Conservation (phyloP, 2,113 vertebrate species). For the Hydrolagus affinis region DNA sequence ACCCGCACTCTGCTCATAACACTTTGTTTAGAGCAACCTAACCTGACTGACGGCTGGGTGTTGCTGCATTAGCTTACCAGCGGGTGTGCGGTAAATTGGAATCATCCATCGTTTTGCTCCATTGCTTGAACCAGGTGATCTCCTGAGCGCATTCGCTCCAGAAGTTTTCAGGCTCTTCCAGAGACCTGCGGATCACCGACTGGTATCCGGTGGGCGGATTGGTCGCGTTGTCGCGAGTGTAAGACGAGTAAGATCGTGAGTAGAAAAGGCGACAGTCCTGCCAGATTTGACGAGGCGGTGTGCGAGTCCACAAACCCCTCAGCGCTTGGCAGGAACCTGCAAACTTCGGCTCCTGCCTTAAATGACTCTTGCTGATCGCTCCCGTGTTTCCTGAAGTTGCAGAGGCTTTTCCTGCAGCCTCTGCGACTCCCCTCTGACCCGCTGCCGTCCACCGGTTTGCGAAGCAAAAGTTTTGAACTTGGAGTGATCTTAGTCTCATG, state of each 20-base stretch:
- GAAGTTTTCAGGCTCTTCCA: constrained; percentile 48
- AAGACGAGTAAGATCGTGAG: no score
- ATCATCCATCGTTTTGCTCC: constrained; percentile 49
- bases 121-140: constrained; percentile 57
- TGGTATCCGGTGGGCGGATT: no score
- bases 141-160: constrained; percentile 52
- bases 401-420: not conserved
- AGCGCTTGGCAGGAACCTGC: no score
- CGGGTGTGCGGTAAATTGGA: constrained; percentile 37
- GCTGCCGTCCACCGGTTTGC: not conserved
- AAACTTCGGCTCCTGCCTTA: not conserved
- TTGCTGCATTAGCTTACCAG: constrained; percentile 49
- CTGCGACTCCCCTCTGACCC: no score
- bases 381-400: no score
- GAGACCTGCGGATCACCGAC: constrained; percentile 42
- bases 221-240: no score
- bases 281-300: no score
- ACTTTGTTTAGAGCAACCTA: no score
- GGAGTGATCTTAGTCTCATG: not conserved
- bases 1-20: no score
- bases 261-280: not conserved
- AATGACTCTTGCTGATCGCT: no score
- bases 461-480: not conserved
- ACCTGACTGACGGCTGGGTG: no score
- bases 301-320: not conserved